These are phyloP conservation scores for Anguilla japonica DNA, from an alignment of 2,113 vertebrate species.

Conservation along the genomic window DNA sequence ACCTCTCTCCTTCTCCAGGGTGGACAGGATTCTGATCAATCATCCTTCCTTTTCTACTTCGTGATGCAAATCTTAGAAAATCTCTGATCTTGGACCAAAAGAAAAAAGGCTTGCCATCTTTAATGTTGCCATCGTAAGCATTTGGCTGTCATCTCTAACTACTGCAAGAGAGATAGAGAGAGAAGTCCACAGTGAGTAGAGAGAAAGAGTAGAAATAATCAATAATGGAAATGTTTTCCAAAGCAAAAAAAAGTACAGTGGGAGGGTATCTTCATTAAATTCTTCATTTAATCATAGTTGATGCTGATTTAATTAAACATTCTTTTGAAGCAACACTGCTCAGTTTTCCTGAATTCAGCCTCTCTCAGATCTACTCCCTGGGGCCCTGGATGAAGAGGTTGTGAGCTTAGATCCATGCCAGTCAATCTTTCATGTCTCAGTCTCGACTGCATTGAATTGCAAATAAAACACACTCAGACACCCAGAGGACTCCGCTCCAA, in stretches of 20 bases:
- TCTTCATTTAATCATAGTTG: background rate
- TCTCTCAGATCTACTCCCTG: background rate
- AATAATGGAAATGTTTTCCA: background rate
- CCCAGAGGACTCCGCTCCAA: background rate
- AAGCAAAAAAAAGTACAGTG: background rate
- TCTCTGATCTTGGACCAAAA: background rate
- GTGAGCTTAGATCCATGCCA: background rate
- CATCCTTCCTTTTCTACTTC: background rate
- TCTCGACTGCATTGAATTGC: background rate
- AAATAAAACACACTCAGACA: background rate
- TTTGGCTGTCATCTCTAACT: background rate
- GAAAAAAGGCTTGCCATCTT: background rate
- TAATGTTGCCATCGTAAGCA: background rate
- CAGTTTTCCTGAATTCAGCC: background rate
- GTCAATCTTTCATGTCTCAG: background rate
- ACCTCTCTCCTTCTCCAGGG: background rate
- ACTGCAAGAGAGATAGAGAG: background rate
- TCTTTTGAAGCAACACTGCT: background rate
- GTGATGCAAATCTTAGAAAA: background rate
- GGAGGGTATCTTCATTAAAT: background rate
- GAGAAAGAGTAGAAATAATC: background rate
- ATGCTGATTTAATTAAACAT: background rate
- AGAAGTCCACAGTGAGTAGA: background rate
- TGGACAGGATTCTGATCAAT: background rate
- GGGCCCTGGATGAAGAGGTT: background rate